Percentiles rank a stretch among this genome's conserved stretches.
These are phyloP conservation scores for Nematostella vectensis DNA, from an alignment of 92 coral and sea anemone species.

Conservation along the genomic window DNA sequence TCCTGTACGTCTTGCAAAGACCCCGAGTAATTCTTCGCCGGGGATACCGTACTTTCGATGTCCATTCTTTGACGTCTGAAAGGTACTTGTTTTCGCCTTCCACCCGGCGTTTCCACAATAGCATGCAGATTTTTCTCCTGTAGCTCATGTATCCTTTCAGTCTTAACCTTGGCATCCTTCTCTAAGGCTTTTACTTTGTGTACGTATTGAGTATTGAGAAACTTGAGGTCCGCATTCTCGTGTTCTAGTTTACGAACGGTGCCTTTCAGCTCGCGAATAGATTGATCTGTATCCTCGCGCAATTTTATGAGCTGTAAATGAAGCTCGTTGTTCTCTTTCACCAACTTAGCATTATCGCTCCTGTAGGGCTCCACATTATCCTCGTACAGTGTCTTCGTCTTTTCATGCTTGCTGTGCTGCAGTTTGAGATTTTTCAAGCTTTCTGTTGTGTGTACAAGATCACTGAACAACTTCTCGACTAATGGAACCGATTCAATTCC, in stretches of 20 bases:
- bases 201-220: slow-evolving; percentile 94
- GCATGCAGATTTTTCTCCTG: slow-evolving; percentile 98
- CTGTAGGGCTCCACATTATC: slow-evolving; percentile 97
- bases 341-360: slow-evolving; percentile 97
- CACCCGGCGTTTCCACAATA: slow-evolving; percentile 99
- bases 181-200: slow-evolving; percentile 98
- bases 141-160: slow-evolving; percentile 81
- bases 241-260: slow-evolving; percentile 93
- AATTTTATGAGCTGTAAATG: slow-evolving; percentile 90
- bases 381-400: slow-evolving; percentile 67
- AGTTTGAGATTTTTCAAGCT: slow-evolving; percentile 92
- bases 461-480: slow-evolving; percentile 97
- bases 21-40: slow-evolving; percentile 49
- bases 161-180: slow-evolving; percentile 79
- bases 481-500: slow-evolving; percentile 98
- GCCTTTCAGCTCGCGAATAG: slow-evolving; percentile 78
- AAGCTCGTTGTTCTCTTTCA: slow-evolving; percentile 93
- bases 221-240: slow-evolving; percentile 95
- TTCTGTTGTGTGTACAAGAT: slow-evolving; percentile 97
- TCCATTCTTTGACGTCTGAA: slow-evolving; percentile 98
- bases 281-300: slow-evolving; percentile 83
- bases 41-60: slow-evolving; percentile 88
- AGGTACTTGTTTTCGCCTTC: slow-evolving; percentile 92
- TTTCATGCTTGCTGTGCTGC: slow-evolving; percentile 64
- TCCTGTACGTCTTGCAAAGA: slow-evolving; percentile 49